A percentile compares a stretch with the other conserved stretches of the same genome.
These are phyloP conservation scores for Linurgus olivaceus DNA, from an alignment of 2,797 vertebrate species.

Conservation along the genomic window DNA sequence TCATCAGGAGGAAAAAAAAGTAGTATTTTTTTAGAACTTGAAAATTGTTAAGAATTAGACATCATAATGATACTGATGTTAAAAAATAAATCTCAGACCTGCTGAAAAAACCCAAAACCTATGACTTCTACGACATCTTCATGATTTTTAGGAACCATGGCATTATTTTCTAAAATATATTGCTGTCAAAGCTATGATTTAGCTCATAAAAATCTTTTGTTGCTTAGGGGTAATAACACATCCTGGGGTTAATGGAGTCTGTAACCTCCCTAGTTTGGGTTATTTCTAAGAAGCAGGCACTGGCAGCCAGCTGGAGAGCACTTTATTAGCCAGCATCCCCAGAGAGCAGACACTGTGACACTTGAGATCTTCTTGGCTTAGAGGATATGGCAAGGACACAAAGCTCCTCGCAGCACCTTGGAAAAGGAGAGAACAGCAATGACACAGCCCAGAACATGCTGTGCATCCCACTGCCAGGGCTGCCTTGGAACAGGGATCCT, in stretches of 20 bases:
- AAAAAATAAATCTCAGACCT: neutral
- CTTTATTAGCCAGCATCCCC: neutral
- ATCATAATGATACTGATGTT: neutral
- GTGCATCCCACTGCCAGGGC: neutral
- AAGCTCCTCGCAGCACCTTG: neutral
- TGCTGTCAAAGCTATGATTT: neutral
- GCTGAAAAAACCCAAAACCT: neutral
- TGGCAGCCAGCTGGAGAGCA: neutral
- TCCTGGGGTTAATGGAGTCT: conserved; percentile 4
- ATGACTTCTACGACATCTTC: neutral
- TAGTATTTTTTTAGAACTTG: neutral
- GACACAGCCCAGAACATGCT: neutral
- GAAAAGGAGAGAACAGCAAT: neutral
- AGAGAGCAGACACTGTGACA: neutral
- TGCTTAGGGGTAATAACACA: neutral
- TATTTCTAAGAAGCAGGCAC: conserved; percentile 3
- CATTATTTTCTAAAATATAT: neutral
- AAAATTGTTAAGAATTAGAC: neutral
- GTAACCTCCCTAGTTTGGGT: neutral
- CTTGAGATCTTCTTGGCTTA: neutral
- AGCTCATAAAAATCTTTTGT: neutral
- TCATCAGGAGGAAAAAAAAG: neutral
- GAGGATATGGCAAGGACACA: conserved; percentile 1
- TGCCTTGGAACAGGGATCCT: neutral
- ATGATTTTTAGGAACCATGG: neutral